Evolutionary conservation across 1,140 invertebrate genomes (phyloP), one percentile per base, ranked within the genome.

Genomic region (Agraylea sexmaculata): DNA sequence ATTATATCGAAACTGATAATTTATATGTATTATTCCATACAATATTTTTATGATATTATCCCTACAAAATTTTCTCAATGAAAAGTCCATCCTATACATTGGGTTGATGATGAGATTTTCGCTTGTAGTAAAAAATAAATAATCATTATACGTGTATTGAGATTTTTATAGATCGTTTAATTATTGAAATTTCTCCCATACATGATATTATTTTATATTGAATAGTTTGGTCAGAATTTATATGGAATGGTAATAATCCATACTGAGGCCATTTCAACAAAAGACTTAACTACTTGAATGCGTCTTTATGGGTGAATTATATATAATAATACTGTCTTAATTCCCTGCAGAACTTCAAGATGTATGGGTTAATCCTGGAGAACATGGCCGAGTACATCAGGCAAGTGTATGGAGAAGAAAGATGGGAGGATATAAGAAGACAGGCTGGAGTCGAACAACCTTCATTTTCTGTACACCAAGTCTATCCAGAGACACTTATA

Each of bases 361-460:
- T 96, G 90, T 97, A 97, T 68, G 93, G 93, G 17, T 68, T 96
- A 50, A 74, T 96, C 20, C 60, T 96, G 47, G 89, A 96, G 62
- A 91, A 93, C 53, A 75, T 96, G 61, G 78, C 83, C 42, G 86
- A 90, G 57, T 94, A 85, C 64, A 83, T 96, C 46, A 80, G 84
- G 39, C 73, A 80, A 49, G 78, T 77, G 2, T 95, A 93, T 62
- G 92, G 92, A 0, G 88, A 94, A 55, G 86, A 92, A 21, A 75
- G 78, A 55, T 95, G 90, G 91, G 84, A 85, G 53, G 79, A 83
- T 60, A 88, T 86, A 22, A 64, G 89, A 42, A 64, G 80, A 37
- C 73, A 80, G 49, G 87, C 87, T 0, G 74, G 76, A 4, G 79
- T 95, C 1, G 80, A 90, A 46, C 77, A 88, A 47, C 78, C 84